Base-by-base conservation (phyloP, 2,888 invertebrate species). In the Lasioglossum pauxillum region DNA sequence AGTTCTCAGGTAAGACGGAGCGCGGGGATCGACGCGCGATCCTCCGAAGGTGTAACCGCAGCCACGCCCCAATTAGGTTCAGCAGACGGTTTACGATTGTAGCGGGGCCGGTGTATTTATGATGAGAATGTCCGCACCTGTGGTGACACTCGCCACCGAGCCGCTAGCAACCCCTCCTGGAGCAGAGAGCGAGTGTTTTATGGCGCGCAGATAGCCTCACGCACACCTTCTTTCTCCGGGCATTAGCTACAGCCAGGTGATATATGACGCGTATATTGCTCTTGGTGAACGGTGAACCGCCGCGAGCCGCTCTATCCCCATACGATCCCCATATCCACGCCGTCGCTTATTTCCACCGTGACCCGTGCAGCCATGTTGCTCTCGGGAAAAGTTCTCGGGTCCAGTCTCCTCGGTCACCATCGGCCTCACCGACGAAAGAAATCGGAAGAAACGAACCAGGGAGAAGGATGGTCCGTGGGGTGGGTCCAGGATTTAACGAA, bases 101-200 rank as follows among this genome's bases (percentile, higher is more conserved):
- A 91, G 89, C 91, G 49, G 86, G 83, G 85, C 85, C 81, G 83
- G 88, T 57, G 57, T 95, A 94, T 95, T 95, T 95, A 95, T 93
- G 94, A 94, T 94, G 94, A 94, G 95, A 95, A 94, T 93, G 93
- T 94, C 92, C 93, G 93, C 95, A 95, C 95, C 95, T 95, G 95
- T 92, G 94, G 92, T 94, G 94, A 94, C 95, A 94, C 92, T 94
- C 91, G 91, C 92, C 91, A 90, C 91, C 92, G 89, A 91, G 88
- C 89, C 82, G 83, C 87, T 46, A 90, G 91, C 92, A 89, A 89
- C 90, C 89, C 90, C 90, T 88, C 90, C 85, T 85, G 88, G 90
- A 89, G 89, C 78, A 88, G 88, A 88, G 83, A 84, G 87, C 86
- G 89, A 92, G 92, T 93, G 93, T 93, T 93, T 93, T 93, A 93